Base-by-base conservation (phyloP, 2,113 vertebrate species). In the Heteronetta atricapilla region DNA sequence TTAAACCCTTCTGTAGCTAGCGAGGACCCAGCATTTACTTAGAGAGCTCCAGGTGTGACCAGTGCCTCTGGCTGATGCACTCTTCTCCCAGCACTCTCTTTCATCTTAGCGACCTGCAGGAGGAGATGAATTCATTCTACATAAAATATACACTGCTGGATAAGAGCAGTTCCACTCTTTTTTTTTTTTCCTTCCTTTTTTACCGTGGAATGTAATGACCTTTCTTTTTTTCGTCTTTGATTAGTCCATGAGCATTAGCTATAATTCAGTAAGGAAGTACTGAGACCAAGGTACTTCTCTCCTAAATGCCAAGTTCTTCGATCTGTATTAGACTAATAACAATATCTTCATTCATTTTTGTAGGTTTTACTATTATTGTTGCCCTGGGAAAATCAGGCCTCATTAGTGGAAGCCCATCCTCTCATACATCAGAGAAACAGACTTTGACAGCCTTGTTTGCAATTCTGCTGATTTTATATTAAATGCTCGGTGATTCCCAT, bases 401-500 rank as follows among this genome's bases (percentile, higher is more conserved):
- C 69, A 19, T 91, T 96, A 95, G 42, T 55, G 38, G 69, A 68
- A 89, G 28, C 38, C 93, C 74, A 79, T 86, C 50, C 56, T 72
- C 73, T 92, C 26, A 0, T 93, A 52, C 50, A 82, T 82, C 62
- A 93, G 36, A 92, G 81, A 82, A 94, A 79, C 73, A 95, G 31
- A 68, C 50, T 86, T 56, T 87, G 90, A 85, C 89, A 93, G 74
- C n/a, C 88, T 38, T 95, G 86, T 96, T 96, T 90, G 86, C 62
- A 84, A 0, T 67, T 93, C 36, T 72, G 66, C 62, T 86, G 90
- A 48, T 88, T 88, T 90, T 88, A 21, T 90, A 84, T 81, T 68
- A 92, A 95, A 40, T 91, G 73, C 21, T 86, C 44, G 0, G 0
- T 90, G 46, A 88, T 93, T 91, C 42, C 48, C 80, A 18, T 81